Conservation (phyloP, 2,113 vertebrate genomes). For the Panurus biarmicus region DNA sequence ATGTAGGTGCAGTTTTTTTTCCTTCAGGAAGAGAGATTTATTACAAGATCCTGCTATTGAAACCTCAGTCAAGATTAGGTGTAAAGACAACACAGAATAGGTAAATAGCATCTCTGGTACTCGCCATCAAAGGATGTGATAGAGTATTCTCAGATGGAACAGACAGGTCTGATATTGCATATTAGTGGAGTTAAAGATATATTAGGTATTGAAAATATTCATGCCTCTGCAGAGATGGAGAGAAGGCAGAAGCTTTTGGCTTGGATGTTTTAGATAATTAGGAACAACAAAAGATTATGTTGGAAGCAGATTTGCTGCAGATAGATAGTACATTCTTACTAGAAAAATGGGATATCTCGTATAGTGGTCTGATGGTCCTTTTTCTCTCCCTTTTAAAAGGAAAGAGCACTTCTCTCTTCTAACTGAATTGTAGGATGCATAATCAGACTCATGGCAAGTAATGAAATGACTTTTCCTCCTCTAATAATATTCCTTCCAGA, state of each 20-base stretch:
- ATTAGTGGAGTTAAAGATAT: slow-evolving; percentile 26
- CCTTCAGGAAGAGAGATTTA: slow-evolving; percentile 19
- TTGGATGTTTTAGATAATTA: slow-evolving; percentile 53
- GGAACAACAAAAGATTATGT: slow-evolving; percentile 39
- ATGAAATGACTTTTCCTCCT: slow-evolving; percentile 5
- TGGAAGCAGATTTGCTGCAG: slow-evolving; percentile 34
- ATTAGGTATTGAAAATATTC: slow-evolving; percentile 60
- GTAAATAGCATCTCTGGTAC: slow-evolving; percentile 7
- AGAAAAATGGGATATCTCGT: background rate
- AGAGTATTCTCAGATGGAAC: slow-evolving; percentile 23
- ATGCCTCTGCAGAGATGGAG: background rate
- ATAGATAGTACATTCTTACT: background rate
- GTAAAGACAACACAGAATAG: slow-evolving; percentile 36
- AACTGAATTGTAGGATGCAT: slow-evolving; percentile 23
- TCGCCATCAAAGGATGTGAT: slow-evolving; percentile 12
- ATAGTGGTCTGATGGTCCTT: background rate
- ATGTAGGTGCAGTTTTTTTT: background rate
- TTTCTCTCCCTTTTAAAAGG: slow-evolving; percentile 14
- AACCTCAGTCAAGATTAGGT: slow-evolving; percentile 30
- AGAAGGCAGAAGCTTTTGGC: slow-evolving; percentile 7
- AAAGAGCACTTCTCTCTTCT: background rate
- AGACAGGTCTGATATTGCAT: slow-evolving; percentile 38
- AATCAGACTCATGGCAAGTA: slow-evolving; percentile 28
- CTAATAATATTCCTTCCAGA: slow-evolving; percentile 1
- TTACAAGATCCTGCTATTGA: slow-evolving; percentile 43